Conservation (phyloP, 2,888 invertebrate genomes). For the Acronicta aceris region DNA sequence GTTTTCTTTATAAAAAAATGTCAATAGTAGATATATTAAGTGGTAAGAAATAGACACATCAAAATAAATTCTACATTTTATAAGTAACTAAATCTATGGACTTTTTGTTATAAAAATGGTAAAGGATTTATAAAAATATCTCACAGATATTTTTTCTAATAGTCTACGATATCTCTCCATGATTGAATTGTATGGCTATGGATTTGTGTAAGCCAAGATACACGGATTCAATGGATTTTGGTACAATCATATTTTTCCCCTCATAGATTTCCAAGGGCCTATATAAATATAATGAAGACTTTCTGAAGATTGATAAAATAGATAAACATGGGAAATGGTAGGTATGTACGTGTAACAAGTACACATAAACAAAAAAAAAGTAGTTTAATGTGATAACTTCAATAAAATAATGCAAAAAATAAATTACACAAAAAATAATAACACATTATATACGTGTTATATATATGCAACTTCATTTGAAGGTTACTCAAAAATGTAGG, state of each 20-base stretch:
- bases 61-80: too few relatives aligned
- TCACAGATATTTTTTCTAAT: constrained; percentile 27
- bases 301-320: constrained; percentile 7
- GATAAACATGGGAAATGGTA: not conserved
- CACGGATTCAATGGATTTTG: constrained; percentile 29
- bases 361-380: too few relatives aligned
- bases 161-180: constrained; percentile 26
- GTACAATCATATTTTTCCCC: constrained; percentile 18
- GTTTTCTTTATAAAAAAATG: too few relatives aligned
- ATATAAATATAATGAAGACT: not conserved
- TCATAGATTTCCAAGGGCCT: not conserved
- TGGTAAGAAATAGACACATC: too few relatives aligned
- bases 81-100: not conserved
- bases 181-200: constrained; percentile 32
- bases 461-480: too few relatives aligned
- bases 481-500: too few relatives aligned
- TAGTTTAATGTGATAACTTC: too few relatives aligned
- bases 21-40: too few relatives aligned
- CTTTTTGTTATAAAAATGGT: not conserved
- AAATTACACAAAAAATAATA: too few relatives aligned
- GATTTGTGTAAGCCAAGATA: constrained; percentile 51
- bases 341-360: too few relatives aligned
- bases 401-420: too few relatives aligned
- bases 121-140: constrained; percentile 10
- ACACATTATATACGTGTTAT: too few relatives aligned